A percentile compares a stretch with the other conserved stretches of the same genome.
These are phyloP conservation scores for Penaeus monodon DNA, from an alignment of 2,888 invertebrate genomes.

Conservation along the genomic window DNA sequence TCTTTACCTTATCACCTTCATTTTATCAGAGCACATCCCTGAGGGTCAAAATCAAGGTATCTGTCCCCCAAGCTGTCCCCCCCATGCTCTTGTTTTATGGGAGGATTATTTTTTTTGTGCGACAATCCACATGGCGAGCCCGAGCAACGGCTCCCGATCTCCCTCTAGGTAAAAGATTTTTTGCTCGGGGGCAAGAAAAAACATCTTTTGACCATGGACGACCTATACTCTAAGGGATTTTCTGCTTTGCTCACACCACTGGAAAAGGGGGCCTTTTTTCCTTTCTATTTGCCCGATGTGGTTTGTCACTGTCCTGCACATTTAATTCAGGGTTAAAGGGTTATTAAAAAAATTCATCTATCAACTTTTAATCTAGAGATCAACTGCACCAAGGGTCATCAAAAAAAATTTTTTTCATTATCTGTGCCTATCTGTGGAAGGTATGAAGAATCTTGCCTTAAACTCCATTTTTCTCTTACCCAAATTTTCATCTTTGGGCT, in stretches of 20 bases:
- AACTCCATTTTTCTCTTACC: too few relatives aligned
- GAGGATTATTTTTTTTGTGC: not conserved
- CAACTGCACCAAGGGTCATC: constrained; percentile 31
- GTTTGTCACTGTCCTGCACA: too few relatives aligned
- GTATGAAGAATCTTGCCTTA: too few relatives aligned
- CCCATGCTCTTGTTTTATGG: constrained; percentile 8
- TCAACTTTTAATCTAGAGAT: not conserved
- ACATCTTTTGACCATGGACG: constrained; percentile 49
- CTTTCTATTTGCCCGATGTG: not conserved
- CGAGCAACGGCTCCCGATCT: constrained; percentile 32
- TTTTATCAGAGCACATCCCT: too few relatives aligned
- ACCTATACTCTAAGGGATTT: constrained; percentile 16
- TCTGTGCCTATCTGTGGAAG: constrained; percentile 4
- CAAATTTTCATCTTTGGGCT: too few relatives aligned
- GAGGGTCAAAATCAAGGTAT: too few relatives aligned
- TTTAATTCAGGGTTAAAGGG: too few relatives aligned
- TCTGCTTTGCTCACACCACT: not conserved
- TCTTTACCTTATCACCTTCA: too few relatives aligned
- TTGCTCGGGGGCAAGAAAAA: constrained; percentile 42
- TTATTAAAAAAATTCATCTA: not conserved
- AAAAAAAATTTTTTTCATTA: constrained; percentile 37
- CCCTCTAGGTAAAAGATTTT: constrained; percentile 21
- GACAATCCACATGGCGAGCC: constrained; percentile 27
- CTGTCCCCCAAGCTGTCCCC: too few relatives aligned
- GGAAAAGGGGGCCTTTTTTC: not conserved